A percentile compares a stretch with the other conserved stretches of the same genome.
Conservation (phyloP, 2,113 vertebrate genomes). For the Uropsilus gracilis region DNA sequence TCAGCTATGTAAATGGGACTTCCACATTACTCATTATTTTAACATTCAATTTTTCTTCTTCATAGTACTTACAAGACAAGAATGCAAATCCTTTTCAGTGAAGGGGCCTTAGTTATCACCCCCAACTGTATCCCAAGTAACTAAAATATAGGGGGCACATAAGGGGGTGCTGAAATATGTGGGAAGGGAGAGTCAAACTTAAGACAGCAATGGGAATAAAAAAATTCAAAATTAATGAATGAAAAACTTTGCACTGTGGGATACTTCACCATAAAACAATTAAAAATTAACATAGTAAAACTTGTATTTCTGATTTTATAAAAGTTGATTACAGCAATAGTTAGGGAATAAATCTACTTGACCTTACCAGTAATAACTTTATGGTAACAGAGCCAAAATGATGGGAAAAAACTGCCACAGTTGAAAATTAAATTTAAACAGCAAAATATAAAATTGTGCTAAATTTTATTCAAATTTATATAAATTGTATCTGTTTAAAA, state of each 20-base stretch:
- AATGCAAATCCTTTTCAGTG: neutral
- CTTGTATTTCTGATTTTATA: constrained; percentile 11
- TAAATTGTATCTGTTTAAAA: neutral
- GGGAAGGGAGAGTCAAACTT: neutral
- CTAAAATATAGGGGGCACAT: neutral
- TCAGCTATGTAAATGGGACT: neutral
- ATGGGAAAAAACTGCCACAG: neutral
- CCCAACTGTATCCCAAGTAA: neutral
- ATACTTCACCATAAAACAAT: constrained; percentile 3
- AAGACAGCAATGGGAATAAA: neutral
- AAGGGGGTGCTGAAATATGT: neutral
- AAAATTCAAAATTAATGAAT: constrained; percentile 41
- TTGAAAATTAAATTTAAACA: neutral
- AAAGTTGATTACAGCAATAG: constrained; percentile 7
- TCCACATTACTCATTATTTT: neutral
- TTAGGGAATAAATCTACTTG: constrained; percentile 14
- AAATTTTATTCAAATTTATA: neutral
- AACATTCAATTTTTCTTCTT: neutral
- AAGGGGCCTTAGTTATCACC: neutral
- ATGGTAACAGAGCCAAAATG: neutral
- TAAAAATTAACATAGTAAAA: constrained; percentile 46
- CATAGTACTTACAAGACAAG: neutral
- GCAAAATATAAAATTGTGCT: neutral
- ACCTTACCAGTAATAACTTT: neutral
- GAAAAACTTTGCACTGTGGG: neutral